These are phyloP conservation scores for Pongo pygmaeus DNA, from an alignment of 2,113 vertebrate species.

Conservation along the genomic window DNA sequence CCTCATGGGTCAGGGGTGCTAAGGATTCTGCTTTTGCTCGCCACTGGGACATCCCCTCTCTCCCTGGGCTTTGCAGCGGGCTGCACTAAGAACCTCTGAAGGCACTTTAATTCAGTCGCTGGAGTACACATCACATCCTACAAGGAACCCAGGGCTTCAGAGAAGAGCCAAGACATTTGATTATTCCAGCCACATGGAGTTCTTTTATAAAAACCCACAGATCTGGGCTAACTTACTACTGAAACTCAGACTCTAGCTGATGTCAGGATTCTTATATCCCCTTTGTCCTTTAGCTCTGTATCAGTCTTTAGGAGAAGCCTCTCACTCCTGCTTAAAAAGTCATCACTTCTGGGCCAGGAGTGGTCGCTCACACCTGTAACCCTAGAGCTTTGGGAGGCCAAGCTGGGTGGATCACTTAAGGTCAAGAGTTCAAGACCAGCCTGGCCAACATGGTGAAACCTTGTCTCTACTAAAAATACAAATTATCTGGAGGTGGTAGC, in stretches of 20 bases:
- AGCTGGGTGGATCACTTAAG: too few species aligned
- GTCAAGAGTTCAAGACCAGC: too few species aligned
- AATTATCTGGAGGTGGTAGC: too few species aligned
- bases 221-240: too few species aligned
- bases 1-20: background rate
- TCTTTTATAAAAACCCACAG: too few species aligned
- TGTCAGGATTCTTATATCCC: background rate
- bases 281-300: background rate
- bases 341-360: background rate
- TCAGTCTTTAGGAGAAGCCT: background rate
- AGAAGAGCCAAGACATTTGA: accelerated
- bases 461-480: too few species aligned
- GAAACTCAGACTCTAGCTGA: background rate
- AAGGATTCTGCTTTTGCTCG: background rate
- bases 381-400: too few species aligned
- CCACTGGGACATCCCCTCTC: accelerated
- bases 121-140: too few species aligned
- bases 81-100: background rate
- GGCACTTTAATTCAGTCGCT: background rate
- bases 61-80: accelerated
- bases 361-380: too few species aligned
- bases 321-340: background rate
- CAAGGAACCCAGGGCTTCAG: background rate
- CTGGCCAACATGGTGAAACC: too few species aligned
- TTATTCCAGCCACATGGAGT: too few species aligned